phyloP scores from a whole-genome alignment of 2,888 invertebrate species.

The Hipparchia sbordonii region DNA sequence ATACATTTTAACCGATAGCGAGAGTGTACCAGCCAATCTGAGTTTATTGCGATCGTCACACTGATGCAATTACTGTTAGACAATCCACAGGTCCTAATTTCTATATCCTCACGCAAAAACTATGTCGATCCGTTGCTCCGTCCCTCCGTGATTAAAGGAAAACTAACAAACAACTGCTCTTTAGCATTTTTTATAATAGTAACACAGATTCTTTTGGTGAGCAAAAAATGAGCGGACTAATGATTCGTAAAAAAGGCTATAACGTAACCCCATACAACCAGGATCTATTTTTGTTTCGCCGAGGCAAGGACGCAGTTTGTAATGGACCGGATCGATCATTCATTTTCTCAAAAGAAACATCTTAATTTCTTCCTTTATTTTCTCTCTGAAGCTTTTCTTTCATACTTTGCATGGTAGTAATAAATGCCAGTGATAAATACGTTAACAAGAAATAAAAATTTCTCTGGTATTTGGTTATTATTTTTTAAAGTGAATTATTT shows the following conservation, averaged over 20 bases:
- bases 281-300: slow-evolving; percentile 4
- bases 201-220: background rate
- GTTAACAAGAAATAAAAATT: no score
- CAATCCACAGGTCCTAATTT: no score
- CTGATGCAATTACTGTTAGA: no score
- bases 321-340: background rate
- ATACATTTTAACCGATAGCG: no score
- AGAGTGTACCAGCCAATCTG: no score
- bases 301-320: background rate
- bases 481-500: background rate
- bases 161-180: no score
- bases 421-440: no score
- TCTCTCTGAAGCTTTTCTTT: background rate
- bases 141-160: no score
- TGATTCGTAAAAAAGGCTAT: slow-evolving; percentile 10
- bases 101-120: no score
- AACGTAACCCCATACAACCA: background rate
- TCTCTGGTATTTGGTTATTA: background rate
- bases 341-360: background rate
- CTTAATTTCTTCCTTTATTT: background rate
- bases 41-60: no score
- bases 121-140: no score
- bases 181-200: no score
- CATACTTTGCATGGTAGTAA: background rate
- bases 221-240: background rate